phyloP scores from a whole-genome alignment of 1,140 invertebrate species.

The Notospermus geniculatus region DNA sequence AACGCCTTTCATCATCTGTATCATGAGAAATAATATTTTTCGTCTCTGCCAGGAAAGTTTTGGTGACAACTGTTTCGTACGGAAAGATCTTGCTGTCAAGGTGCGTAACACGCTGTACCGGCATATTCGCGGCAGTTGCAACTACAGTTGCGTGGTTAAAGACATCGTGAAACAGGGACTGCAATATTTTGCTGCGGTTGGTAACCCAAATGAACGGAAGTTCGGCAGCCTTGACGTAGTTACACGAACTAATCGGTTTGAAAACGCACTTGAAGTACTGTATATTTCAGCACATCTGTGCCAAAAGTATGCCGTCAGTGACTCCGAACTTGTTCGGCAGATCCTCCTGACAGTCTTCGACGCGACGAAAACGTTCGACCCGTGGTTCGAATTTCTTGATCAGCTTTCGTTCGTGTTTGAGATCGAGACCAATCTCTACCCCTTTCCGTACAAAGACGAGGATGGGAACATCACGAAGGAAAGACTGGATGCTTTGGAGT shows the following conservation, averaged over 20 bases:
- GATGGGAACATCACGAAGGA: conserved; percentile 3
- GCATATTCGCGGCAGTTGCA: not conserved
- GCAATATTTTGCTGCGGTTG: not conserved
- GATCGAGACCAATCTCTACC: conserved; percentile 5
- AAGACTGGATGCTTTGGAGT: not conserved
- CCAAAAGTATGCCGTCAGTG: not conserved
- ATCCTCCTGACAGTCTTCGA: not conserved
- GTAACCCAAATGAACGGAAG: not conserved
- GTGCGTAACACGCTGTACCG: conserved; percentile 1
- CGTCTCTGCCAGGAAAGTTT: not conserved
- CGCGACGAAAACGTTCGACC: not conserved
- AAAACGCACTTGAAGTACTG: not conserved
- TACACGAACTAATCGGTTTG: not conserved
- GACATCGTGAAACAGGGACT: not conserved
- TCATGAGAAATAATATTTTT: not conserved
- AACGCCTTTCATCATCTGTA: no score
- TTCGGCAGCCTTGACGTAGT: not conserved
- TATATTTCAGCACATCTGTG: conserved; percentile 1
- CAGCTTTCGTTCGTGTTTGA: conserved; percentile 8
- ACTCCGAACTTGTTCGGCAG: not conserved
- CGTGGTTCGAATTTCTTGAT: conserved; percentile 7
- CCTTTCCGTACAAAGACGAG: conserved; percentile 1
- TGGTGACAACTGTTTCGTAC: conserved; percentile 1
- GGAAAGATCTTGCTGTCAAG: not conserved
- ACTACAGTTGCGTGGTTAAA: conserved; percentile 4